Evolutionary conservation across 1,140 invertebrate genomes (phyloP).

Genomic region (Papilio xuthus): DNA sequence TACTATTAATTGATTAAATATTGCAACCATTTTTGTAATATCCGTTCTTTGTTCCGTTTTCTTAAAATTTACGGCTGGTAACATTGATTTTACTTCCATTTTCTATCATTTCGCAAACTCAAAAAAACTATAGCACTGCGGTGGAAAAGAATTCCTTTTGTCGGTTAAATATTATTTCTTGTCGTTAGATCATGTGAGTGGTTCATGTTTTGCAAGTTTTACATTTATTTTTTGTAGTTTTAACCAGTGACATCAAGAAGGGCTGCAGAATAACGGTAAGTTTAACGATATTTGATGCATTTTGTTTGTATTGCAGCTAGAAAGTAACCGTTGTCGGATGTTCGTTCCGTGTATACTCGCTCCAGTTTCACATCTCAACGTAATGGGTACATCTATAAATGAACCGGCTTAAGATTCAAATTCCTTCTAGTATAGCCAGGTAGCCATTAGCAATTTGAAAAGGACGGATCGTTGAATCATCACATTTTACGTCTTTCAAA

Average conservation of each 20-base stretch:
- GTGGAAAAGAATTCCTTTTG: conserved; percentile 70
- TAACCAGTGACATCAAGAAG: conserved; percentile 42
- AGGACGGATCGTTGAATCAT: conserved; percentile 62
- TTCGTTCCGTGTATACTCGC: conserved; percentile 57
- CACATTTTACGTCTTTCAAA: conserved; percentile 50
- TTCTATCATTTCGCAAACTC: conserved; percentile 73
- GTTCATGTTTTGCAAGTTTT: conserved; percentile 50
- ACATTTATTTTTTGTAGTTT: conserved; percentile 56
- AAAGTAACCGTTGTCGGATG: conserved; percentile 73
- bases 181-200: conserved; percentile 66
- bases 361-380: conserved; percentile 70
- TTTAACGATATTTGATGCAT: conserved; percentile 64
- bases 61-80: conserved; percentile 46
- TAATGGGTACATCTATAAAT: conserved; percentile 65
- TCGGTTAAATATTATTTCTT: conserved; percentile 67
- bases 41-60: background rate
- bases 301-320: conserved; percentile 74
- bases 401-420: conserved; percentile 61
- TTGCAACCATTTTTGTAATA: background rate
- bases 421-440: conserved; percentile 55
- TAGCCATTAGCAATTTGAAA: conserved; percentile 53
- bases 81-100: conserved; percentile 70
- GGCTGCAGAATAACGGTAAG: conserved; percentile 64
- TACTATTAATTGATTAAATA: too few species aligned
- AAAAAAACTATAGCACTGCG: conserved; percentile 69